Percentiles rank a stretch among this genome's conserved stretches.
These are phyloP conservation scores for Lasioglossum zephyrum DNA, from an alignment of 2,888 invertebrate species.

Conservation along the genomic window DNA sequence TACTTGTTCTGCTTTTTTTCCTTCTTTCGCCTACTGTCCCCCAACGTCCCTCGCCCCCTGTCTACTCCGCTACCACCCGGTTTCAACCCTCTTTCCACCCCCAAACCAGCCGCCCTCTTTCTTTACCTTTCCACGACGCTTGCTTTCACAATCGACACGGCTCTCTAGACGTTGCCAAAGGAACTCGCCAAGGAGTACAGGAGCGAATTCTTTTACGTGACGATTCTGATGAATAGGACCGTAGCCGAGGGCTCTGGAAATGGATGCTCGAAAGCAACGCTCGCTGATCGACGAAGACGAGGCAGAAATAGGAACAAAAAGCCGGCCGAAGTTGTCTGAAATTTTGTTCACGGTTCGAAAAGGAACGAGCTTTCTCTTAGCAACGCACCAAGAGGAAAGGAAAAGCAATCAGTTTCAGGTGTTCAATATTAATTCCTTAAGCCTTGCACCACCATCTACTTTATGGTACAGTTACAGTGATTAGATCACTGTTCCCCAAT, in stretches of 20 bases:
- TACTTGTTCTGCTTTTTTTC: constrained; percentile 17
- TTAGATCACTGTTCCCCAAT: no score
- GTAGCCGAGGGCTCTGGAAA: constrained; percentile 32
- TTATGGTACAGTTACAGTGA: no score
- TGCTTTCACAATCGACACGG: constrained; percentile 64
- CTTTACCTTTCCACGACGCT: constrained; percentile 58
- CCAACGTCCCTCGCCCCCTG: constrained; percentile 7
- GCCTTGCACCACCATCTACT: no score
- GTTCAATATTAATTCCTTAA: no score
- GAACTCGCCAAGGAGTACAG: constrained; percentile 39
- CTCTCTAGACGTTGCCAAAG: constrained; percentile 62
- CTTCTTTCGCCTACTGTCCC: constrained; percentile 7
- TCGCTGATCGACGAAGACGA: constrained; percentile 19
- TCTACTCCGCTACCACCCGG: not conserved
- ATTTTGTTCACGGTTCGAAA: not conserved
- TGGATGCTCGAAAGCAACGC: constrained; percentile 27
- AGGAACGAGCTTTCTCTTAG: not conserved
- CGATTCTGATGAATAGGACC: constrained; percentile 62
- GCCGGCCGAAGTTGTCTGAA: not conserved
- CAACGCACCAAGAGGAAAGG: not conserved
- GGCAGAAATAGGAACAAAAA: not conserved
- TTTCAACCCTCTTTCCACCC: not conserved
- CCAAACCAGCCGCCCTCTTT: constrained; percentile 43
- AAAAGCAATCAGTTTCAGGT: not conserved
- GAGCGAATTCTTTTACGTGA: constrained; percentile 65